Conservation (phyloP, 2,113 vertebrate genomes). For the Bostrychus sinensis region DNA sequence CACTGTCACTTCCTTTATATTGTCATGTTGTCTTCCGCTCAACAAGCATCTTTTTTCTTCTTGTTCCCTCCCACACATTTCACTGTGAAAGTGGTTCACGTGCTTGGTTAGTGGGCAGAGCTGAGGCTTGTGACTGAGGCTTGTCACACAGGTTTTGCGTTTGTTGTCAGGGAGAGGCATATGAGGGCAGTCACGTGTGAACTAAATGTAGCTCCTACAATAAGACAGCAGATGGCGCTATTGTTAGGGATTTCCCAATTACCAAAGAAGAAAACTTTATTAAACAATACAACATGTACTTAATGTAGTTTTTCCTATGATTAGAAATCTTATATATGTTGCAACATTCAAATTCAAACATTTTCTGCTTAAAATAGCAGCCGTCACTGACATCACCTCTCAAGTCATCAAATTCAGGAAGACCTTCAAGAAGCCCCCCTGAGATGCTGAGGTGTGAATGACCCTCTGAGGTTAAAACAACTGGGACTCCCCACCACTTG, state of each 20-base stretch:
- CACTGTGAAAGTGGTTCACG: constrained; percentile 68
- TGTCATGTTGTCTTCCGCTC: constrained; percentile 46
- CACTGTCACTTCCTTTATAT: constrained; percentile 57
- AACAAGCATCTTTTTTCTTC: constrained; percentile 14
- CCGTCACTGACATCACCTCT: not conserved
- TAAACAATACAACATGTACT: too few species aligned
- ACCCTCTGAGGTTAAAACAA: constrained; percentile 1
- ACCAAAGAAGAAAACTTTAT: too few species aligned
- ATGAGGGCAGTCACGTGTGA: constrained; percentile 27
- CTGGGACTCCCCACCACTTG: not conserved
- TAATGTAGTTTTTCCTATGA: too few species aligned
- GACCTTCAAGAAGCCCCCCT: not conserved
- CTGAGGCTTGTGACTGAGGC: constrained; percentile 27
- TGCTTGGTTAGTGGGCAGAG: constrained; percentile 49
- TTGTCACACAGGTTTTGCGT: constrained; percentile 62
- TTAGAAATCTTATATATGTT: too few species aligned
- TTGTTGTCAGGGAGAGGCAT: constrained; percentile 42
- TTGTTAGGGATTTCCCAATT: not conserved
- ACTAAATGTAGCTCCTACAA: constrained; percentile 1
- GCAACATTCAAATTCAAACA: too few species aligned
- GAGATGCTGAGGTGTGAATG: constrained; percentile 16
- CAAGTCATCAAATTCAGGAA: not conserved
- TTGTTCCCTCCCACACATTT: constrained; percentile 48
- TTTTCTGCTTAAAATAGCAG: not conserved
- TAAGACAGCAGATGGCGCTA: constrained; percentile 54